Base-by-base conservation (phyloP, 2,888 invertebrate genomes). In the Metacarcinus magister region DNA sequence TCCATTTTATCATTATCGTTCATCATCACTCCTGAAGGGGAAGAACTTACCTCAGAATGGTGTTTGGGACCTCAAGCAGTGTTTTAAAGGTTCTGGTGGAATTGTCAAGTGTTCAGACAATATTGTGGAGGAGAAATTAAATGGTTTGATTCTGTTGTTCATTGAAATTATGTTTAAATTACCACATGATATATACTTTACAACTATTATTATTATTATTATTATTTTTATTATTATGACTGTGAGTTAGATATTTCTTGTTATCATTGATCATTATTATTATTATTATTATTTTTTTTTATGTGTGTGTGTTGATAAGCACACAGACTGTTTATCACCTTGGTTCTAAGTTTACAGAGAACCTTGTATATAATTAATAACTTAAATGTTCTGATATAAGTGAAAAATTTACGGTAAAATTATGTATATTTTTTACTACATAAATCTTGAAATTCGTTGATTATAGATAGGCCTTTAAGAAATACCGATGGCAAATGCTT, bases 1-100 rank as follows among this genome's bases (percentile, higher is more conserved):
- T 93, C 75, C 93, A 93, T 93, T 93, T 44, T 93, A 28, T 93
- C 54, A 75, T 93, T 82, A 93, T 93, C 75, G 60, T 93, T 82
- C 93, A 93, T 93, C 44, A 46, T 93, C 75, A 75, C 46, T 93
- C 75, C 44, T 93, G 93, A 44, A 93, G 46, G 93, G 82, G 44
- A 75, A 39, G 75, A 32, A 75, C 32, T 39, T 87, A 87, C 87
- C 87, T 87, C 87, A 87, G 87, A 32, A 87, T 39, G 39, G 28
- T 39, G 87, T 87, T 32, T 87, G 87, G 87, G 39, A n/a, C 87
- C 87, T 87, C 87, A 87, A 87, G 87, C 87, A 87, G 87, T 39
- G 87, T 32, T 39, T 87, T 39, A 87, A 87, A 87, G 39, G 16
- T 19, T 13, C 39, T 16, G 16, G 2, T 16, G 39, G 39, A 39